Percentiles rank a stretch among this genome's conserved stretches.
Conservation (phyloP, 2,888 invertebrate species). For the Dolichomitus sp. region DNA sequence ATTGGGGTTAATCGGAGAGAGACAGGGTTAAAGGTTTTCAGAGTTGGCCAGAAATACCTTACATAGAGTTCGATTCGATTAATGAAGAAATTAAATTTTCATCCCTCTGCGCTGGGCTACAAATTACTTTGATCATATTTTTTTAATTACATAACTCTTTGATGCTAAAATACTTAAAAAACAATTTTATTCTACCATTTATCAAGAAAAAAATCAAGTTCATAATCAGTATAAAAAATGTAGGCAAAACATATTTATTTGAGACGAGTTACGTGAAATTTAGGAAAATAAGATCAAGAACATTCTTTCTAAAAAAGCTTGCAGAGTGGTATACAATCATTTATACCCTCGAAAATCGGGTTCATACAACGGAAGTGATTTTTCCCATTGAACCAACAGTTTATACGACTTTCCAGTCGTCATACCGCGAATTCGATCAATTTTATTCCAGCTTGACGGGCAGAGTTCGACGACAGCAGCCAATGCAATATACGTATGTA, state of each 20-base stretch:
- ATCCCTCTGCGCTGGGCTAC: too few relatives aligned
- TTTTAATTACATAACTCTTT: too few relatives aligned
- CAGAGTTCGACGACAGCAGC: neutral
- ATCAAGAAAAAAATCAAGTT: too few relatives aligned
- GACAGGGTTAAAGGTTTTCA: too few relatives aligned
- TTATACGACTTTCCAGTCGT: constrained; percentile 24
- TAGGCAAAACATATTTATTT: neutral
- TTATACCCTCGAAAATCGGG: neutral
- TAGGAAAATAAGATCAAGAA: neutral
- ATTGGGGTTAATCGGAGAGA: too few relatives aligned
- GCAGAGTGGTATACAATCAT: neutral
- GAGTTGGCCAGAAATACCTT: too few relatives aligned
- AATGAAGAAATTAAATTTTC: too few relatives aligned
- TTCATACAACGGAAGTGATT: neutral
- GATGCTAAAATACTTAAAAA: too few relatives aligned
- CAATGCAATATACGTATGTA: constrained; percentile 1
- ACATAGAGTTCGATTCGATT: too few relatives aligned
- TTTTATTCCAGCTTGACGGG: constrained; percentile 31
- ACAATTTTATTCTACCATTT: too few relatives aligned
- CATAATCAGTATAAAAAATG: too few relatives aligned
- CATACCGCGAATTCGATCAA: constrained; percentile 47
- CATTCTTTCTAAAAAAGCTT: neutral
- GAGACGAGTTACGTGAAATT: neutral
- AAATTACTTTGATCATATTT: too few relatives aligned
- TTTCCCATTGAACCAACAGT: constrained; percentile 3